These are phyloP conservation scores for Macropodus opercularis DNA, from an alignment of 2,797 vertebrate genomes.

Conservation along the genomic window DNA sequence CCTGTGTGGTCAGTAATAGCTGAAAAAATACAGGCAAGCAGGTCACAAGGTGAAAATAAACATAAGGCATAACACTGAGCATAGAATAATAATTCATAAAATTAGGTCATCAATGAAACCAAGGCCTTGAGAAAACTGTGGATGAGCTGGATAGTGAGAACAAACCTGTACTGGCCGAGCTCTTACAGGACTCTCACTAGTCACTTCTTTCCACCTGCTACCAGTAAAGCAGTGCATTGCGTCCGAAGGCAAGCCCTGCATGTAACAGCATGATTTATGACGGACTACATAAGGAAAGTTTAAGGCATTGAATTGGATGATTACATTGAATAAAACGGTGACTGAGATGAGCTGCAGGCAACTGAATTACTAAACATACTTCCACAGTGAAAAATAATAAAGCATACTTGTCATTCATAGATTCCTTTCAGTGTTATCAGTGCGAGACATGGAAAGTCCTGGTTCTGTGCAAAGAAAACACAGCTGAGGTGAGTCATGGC, in stretches of 20 bases:
- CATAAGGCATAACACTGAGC: constrained; percentile 62
- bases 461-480: no score
- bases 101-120: constrained; percentile 33
- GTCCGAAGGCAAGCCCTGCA: constrained; percentile 8
- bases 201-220: constrained; percentile 1
- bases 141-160: not conserved
- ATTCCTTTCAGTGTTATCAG: no score
- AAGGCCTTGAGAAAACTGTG: constrained; percentile 25
- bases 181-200: constrained; percentile 1
- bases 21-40: constrained; percentile 41
- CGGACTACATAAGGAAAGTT: constrained; percentile 15
- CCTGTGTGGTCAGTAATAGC: constrained; percentile 21
- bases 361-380: not conserved
- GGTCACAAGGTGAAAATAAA: constrained; percentile 14
- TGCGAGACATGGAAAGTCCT: no score
- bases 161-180: constrained; percentile 7
- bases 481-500: no score
- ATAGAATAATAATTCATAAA: constrained; percentile 47
- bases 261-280: constrained; percentile 6
- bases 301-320: constrained; percentile 63
- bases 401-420: no score
- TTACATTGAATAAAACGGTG: no score
- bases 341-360: constrained; percentile 2
- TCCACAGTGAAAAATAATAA: constrained; percentile 2
- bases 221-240: not conserved